A percentile compares a stretch with the other conserved stretches of the same genome.
phyloP scores from a whole-genome alignment of 2,888 invertebrate genomes.

The Stomorhina lunata region DNA sequence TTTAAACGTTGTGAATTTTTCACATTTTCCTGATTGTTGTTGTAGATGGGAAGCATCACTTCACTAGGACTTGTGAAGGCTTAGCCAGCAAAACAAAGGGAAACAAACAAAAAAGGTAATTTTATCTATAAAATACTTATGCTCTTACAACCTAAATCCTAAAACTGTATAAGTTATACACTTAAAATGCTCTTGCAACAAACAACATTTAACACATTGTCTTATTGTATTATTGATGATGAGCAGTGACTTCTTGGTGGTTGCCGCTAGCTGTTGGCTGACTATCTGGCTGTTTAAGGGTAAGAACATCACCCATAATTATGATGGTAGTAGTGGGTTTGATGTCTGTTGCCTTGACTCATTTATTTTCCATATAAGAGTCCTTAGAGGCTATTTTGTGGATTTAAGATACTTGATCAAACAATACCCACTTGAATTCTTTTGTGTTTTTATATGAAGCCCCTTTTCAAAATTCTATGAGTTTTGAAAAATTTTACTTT shows the following conservation, averaged over 20 bases:
- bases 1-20: constrained; percentile 48
- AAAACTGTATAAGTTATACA: not conserved
- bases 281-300: not conserved
- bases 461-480: constrained; percentile 8
- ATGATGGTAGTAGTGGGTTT: not conserved
- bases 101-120: constrained; percentile 28
- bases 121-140: constrained; percentile 50
- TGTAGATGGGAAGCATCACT: constrained; percentile 33
- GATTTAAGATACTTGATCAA: constrained; percentile 59
- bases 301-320: not conserved
- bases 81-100: constrained; percentile 1
- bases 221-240: constrained; percentile 38
- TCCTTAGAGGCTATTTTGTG: constrained; percentile 68
- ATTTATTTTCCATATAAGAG: constrained; percentile 68
- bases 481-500: not conserved
- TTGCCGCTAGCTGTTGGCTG: not conserved
- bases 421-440: constrained; percentile 54
- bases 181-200: constrained; percentile 8
- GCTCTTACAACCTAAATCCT: not conserved
- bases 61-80: not conserved
- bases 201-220: constrained; percentile 43
- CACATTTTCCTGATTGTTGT: not conserved
- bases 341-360: constrained; percentile 34
- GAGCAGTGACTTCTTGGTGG: constrained; percentile 37
- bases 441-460: constrained; percentile 30